phyloP scores from a whole-genome alignment of 2,113 vertebrate genomes.

The pig (Sus scrofa) region T2T-Sscrofa CM000816.6:31477001-31477500 shows the following conservation, averaged over 20 bases:
- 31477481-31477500: background rate
- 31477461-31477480: background rate
- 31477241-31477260: background rate
- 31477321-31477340: background rate
- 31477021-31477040: background rate
- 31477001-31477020: background rate
- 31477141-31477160: background rate
- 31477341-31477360: background rate
- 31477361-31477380: background rate
- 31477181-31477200: constrained; percentile 17
- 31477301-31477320: background rate
- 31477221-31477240: constrained; percentile 11
- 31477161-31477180: background rate
- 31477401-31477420: constrained; percentile 27
- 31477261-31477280: background rate
- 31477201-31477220: constrained; percentile 4
- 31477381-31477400: background rate
- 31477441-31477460: background rate
- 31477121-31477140: background rate
- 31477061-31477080: background rate
- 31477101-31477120: background rate
- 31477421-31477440: background rate
- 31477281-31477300: background rate
- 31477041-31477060: background rate
- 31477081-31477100: background rate